phyloP scores from a whole-genome alignment of 2,113 vertebrate genomes.

The Mesoclemmys tuberculata region DNA sequence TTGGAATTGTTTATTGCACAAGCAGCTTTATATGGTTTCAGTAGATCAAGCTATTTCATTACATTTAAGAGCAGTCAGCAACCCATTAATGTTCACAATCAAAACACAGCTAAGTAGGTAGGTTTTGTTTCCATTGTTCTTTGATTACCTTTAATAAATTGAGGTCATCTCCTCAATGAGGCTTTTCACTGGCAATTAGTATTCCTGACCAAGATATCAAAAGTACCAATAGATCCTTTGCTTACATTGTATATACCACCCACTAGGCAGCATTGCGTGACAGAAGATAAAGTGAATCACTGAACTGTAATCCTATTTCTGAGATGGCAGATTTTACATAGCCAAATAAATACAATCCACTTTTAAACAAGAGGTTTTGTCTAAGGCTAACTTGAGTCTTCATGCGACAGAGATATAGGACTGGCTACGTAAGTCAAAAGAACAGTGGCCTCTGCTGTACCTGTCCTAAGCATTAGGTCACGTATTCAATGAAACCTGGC shows the following conservation, averaged over 20 bases:
- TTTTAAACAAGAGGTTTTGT: background rate
- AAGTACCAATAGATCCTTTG: slow-evolving; percentile 7
- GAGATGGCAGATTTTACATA: slow-evolving; percentile 4
- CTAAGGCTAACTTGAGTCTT: background rate
- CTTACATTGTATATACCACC: background rate
- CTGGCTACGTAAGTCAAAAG: background rate
- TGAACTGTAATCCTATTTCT: slow-evolving; percentile 44
- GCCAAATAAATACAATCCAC: slow-evolving; percentile 52
- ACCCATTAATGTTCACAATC: background rate
- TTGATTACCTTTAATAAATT: background rate
- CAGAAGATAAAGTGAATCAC: slow-evolving; percentile 46
- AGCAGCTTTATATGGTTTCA: background rate
- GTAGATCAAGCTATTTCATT: background rate
- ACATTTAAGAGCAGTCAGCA: background rate
- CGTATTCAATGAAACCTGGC: background rate
- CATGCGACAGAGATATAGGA: background rate
- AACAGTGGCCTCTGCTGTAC: background rate
- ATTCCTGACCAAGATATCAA: background rate
- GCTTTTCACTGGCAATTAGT: slow-evolving; percentile 7
- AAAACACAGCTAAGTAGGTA: background rate
- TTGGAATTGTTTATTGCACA: background rate
- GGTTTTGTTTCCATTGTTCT: background rate
- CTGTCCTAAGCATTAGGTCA: background rate
- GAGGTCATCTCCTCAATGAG: background rate
- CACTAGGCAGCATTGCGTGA: background rate